These are phyloP conservation scores for Trichechus manatus DNA, from an alignment of 2,113 vertebrate genomes.

Conservation along the genomic window DNA sequence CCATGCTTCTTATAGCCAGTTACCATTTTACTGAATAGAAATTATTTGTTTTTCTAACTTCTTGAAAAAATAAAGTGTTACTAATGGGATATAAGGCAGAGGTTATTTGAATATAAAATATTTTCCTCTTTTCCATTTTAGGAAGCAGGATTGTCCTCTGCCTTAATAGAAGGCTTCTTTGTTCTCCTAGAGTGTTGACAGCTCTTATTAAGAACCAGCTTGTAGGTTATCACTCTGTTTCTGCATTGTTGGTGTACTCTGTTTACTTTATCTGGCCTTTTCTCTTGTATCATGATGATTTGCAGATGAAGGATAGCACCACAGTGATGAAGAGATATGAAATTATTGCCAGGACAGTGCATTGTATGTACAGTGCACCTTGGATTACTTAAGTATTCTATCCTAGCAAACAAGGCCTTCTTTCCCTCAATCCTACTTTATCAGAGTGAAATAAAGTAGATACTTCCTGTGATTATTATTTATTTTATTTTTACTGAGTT, in stretches of 20 bases:
- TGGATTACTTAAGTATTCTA: background rate
- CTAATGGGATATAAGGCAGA: background rate
- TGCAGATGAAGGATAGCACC: background rate
- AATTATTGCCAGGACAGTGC: background rate
- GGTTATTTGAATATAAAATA: slow-evolving; percentile 23
- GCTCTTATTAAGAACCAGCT: slow-evolving; percentile 53
- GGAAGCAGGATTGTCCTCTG: background rate
- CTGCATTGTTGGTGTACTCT: background rate
- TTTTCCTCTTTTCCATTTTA: slow-evolving; percentile 36
- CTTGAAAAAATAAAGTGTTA: background rate
- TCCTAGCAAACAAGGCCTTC: background rate
- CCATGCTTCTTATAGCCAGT: background rate
- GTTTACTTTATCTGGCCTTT: background rate
- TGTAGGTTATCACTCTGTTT: background rate
- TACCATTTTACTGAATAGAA: slow-evolving; percentile 43
- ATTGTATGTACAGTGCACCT: background rate
- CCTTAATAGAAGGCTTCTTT: background rate
- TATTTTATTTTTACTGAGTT: slow-evolving; percentile 9
- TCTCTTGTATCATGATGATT: background rate
- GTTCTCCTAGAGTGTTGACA: background rate
- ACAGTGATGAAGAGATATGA: background rate
- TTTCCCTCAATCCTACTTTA: background rate
- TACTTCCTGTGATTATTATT: background rate
- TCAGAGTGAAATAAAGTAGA: background rate
- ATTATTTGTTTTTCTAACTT: slow-evolving; percentile 26